A percentile compares a stretch with the other conserved stretches of the same genome.
Conservation (phyloP, 2,797 vertebrate genomes). For the Acipenser oxyrinchus region DNA sequence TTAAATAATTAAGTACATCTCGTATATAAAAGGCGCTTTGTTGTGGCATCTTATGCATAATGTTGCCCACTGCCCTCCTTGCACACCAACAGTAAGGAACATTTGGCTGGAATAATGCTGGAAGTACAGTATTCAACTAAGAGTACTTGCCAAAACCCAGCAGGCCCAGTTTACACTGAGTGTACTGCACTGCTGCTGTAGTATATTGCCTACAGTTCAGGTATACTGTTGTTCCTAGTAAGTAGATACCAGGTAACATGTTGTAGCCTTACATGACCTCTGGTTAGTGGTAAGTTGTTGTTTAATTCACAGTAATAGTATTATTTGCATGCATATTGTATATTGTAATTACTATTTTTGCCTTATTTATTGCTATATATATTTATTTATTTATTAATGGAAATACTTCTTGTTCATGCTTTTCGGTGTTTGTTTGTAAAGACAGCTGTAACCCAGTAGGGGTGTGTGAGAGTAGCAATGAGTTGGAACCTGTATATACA, state of each 20-base stretch:
- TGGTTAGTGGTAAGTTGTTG: constrained; percentile 62
- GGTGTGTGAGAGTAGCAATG: constrained; percentile 8
- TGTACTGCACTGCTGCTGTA: constrained; percentile 21
- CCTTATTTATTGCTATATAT: constrained; percentile 45
- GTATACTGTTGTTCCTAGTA: constrained; percentile 23
- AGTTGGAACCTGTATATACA: constrained; percentile 30
- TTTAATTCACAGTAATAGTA: constrained; percentile 57
- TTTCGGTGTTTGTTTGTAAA: constrained; percentile 8
- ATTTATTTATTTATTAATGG: constrained; percentile 54
- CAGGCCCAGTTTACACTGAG: not conserved
- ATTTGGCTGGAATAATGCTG: too few relatives aligned
- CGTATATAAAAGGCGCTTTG: too few relatives aligned
- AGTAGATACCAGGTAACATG: constrained; percentile 44
- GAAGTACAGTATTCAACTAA: too few relatives aligned
- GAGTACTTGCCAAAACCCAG: constrained; percentile 12
- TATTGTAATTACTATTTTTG: constrained; percentile 32
- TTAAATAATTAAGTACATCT: too few relatives aligned
- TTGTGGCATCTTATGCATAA: too few relatives aligned
- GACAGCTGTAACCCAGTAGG: constrained; percentile 23
- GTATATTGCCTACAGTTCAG: constrained; percentile 3
- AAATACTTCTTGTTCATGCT: constrained; percentile 30
- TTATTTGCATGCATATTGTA: constrained; percentile 54
- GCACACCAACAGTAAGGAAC: too few relatives aligned
- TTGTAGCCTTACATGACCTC: constrained; percentile 65
- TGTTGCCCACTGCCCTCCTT: too few relatives aligned